Base-by-base conservation (phyloP, 1,140 invertebrate genomes). In the Cotesia typhae region DNA sequence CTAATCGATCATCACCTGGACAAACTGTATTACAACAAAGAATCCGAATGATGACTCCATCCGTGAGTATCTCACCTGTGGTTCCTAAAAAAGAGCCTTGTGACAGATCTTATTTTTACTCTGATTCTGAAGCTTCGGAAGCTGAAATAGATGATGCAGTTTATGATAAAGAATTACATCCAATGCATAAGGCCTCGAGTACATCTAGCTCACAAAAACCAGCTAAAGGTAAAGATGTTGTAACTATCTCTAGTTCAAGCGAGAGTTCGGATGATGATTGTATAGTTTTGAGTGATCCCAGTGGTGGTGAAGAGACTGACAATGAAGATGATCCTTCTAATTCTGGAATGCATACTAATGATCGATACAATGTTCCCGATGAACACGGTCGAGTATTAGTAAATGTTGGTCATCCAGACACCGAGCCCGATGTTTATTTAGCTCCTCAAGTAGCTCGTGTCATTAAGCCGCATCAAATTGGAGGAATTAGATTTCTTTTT, bases 391-490 rank as follows among this genome's bases (percentile, higher is more conserved):
- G 95, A 57, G 96, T 99, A 17, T 87, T 98, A 38, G 94, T 99
- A 35, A 99, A 99, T 85, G 92, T 98, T 55, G 97, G 95, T n/a
- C 97, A 99, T 88, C 94, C 96, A 0, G 91, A 94, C 57, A 92
- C 92, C 67, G 98, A 99, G 80, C 92, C 93, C 20, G 97, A 98
- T 82, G 94, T 99, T 59, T 99, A 94, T 84, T 88, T 99, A 47
- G 94, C 97, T 4, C 94, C 95, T 2, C 96, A 99, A 84, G 94
- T 99, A 64, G 94, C 96, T 0, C 90, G 92, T 77, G 90, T 95
- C 65, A 96, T 99, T 47, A 99, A 99, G 88, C 96, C 97, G 4
- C 98, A 99, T 91, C 90, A 96, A 90, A 98, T 99, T 85, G 97
- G 97, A 67, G 97, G 98, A 1, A 94, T 99, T 51, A 89, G 97